A percentile compares a stretch with the other conserved stretches of the same genome.
Evolutionary conservation across 2,797 vertebrate genomes (phyloP).

Genomic region (Rhinella marina): DNA sequence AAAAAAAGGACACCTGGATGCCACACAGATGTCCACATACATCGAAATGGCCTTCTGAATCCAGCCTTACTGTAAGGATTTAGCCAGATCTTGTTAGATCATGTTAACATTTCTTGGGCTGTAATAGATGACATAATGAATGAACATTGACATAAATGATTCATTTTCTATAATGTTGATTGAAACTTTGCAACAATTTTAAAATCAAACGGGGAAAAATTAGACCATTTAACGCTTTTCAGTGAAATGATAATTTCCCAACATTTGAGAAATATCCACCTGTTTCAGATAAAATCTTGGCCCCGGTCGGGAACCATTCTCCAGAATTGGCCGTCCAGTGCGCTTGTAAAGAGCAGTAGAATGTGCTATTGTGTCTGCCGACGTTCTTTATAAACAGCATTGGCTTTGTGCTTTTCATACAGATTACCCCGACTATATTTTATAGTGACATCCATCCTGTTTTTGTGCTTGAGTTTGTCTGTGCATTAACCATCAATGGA

Average conservation of each 20-base stretch:
- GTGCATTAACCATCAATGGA: conserved; percentile 40
- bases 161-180: background rate
- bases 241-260: background rate
- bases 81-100: too few relatives aligned
- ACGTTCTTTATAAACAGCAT: conserved; percentile 24
- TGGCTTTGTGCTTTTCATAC: background rate
- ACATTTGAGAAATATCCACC: conserved; percentile 27
- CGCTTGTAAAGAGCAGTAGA: conserved; percentile 23
- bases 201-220: background rate
- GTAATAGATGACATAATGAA: too few relatives aligned
- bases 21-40: too few relatives aligned
- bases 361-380: conserved; percentile 23
- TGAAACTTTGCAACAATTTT: background rate
- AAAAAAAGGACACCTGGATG: too few relatives aligned
- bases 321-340: conserved; percentile 8
- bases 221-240: background rate
- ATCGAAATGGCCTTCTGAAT: too few relatives aligned
- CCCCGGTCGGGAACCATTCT: background rate
- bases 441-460: background rate
- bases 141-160: background rate
- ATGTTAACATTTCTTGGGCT: too few relatives aligned
- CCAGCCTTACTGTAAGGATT: too few relatives aligned
- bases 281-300: conserved; percentile 47
- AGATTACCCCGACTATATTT: background rate
- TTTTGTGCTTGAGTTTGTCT: conserved; percentile 24